Evolutionary conservation across 2,888 invertebrate genomes (phyloP).

Genomic region (Deilephila elpenor): DNA sequence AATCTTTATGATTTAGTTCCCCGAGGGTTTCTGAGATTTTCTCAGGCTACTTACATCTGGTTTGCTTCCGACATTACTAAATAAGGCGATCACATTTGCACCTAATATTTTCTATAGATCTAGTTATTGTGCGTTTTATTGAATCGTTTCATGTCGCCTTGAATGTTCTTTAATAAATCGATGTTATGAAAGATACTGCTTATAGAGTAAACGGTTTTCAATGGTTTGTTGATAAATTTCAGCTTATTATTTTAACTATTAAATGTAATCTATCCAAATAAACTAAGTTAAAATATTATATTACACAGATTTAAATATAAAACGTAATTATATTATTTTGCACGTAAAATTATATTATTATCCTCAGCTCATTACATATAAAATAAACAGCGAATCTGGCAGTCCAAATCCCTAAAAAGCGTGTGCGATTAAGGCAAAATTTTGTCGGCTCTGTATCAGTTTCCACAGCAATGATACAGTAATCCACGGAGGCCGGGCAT

Average conservation of each 20-base stretch:
- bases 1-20: slow-evolving; percentile 76
- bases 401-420: slow-evolving; percentile 52
- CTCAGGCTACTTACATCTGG: slow-evolving; percentile 78
- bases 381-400: slow-evolving; percentile 39
- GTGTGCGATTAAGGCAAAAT: slow-evolving; percentile 59
- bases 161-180: not conserved
- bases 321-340: no score
- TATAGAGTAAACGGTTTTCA: not conserved
- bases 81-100: slow-evolving; percentile 77
- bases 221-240: no score
- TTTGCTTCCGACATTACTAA: slow-evolving; percentile 74
- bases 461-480: slow-evolving; percentile 70
- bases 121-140: slow-evolving; percentile 16
- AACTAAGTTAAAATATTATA: no score
- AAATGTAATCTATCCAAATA: no score
- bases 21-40: slow-evolving; percentile 67
- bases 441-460: slow-evolving; percentile 61
- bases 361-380: not conserved
- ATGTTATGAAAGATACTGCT: not conserved
- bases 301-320: no score
- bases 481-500: slow-evolving; percentile 62
- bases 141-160: slow-evolving; percentile 12
- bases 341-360: not conserved
- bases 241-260: no score
- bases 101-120: slow-evolving; percentile 65